These are phyloP conservation scores for Cyprinodon variegatus DNA, from an alignment of 2,113 vertebrate genomes.

Conservation along the genomic window DNA sequence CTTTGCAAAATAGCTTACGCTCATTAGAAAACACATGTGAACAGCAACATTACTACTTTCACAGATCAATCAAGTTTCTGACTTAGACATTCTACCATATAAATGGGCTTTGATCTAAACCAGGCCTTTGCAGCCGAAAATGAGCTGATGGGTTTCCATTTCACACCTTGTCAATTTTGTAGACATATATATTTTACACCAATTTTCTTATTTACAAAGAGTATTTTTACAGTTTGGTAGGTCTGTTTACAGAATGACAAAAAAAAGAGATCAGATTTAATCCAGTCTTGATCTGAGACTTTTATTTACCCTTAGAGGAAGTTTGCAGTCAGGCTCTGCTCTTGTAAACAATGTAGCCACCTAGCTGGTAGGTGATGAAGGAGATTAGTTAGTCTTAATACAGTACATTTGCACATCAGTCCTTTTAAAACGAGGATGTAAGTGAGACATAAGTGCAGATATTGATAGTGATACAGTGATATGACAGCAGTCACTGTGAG, in stretches of 20 bases:
- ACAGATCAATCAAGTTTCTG: background rate
- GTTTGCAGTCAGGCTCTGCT: no score
- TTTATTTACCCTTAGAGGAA: background rate
- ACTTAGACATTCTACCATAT: background rate
- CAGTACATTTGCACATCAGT: background rate
- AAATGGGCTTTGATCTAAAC: no score
- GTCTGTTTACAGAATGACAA: background rate
- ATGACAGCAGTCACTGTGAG: background rate
- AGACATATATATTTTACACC: background rate
- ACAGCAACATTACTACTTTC: background rate
- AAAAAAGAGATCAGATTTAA: background rate
- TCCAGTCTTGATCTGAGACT: background rate
- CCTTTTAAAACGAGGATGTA: background rate
- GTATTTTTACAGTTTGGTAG: background rate
- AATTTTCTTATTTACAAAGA: background rate
- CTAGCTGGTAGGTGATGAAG: background rate
- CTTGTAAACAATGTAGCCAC: background rate
- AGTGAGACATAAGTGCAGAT: background rate
- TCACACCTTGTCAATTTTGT: background rate
- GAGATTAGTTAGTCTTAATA: background rate
- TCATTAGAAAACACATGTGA: background rate
- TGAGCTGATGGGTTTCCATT: background rate
- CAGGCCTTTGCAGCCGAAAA: background rate
- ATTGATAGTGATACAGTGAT: background rate
- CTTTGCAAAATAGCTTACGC: no score